Base-by-base conservation (phyloP, 2,113 vertebrate species). In the Xyrauchen texanus region DNA sequence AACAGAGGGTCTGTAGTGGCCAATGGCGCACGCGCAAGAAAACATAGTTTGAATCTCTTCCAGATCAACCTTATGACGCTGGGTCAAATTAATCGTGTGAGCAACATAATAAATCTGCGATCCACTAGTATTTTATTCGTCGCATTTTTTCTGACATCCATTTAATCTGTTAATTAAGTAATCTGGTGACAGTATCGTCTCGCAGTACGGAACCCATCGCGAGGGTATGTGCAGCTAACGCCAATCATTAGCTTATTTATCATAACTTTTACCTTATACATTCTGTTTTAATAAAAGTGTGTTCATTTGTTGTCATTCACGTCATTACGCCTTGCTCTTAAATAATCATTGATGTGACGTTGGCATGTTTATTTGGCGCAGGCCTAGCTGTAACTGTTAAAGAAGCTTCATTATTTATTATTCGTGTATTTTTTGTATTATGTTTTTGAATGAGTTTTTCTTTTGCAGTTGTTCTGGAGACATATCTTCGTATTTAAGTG, bases 161-260 rank as follows among this genome's bases (percentile, higher is more conserved):
- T 6, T 65, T 9, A 44, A 10, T 44, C 5, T 73, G 55, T 73
- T 7, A 47, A 55, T 13, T 82, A 45, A 52, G 34, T 71, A 15
- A 42, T 44, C 61, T 11, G 10, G 11, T 12, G 10, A 62, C 9
- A 61, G 6, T 7, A 45, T 57, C 9, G 9, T 81, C 44, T 79
- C n/a, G 55, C 46, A 47, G 47, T 12, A 47, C 3, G 74, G 62
- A 53, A 11, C 12, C 62, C 51, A 6, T 65, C 3, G 34, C 62
- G 34, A 3, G 12, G 73, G 74, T 65, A 76, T 53, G 61, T 76
- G 8, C n/a, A 12, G 61, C 47, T 65, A 44, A 73, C 8, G 2
- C 9, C 47, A 12, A 34, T 47, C 8, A 6, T 8, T 21, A 47
- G 12, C 15, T 4, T 21, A 4, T 42, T 8, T 4, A 0, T 4